Base-by-base conservation (phyloP, 2,888 invertebrate species). In the Tryphoninae sp. region DNA sequence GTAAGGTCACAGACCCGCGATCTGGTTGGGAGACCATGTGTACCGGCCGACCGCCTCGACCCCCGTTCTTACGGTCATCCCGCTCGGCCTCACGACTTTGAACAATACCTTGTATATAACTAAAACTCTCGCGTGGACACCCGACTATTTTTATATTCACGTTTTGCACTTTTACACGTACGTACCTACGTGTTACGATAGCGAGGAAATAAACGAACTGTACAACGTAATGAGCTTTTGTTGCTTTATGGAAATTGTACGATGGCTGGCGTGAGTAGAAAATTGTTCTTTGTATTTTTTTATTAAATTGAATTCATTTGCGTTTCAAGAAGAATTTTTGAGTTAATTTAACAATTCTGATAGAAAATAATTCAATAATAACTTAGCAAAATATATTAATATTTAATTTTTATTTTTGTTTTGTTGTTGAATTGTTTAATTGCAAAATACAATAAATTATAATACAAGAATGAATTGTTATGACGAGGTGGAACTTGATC, bases 21-120 rank as follows among this genome's bases (percentile, higher is more conserved):
- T 90, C 88, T 90, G 90, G 88, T 90, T 90, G 89, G 89, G 83
- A 89, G 87, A 82, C 88, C 90, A 89, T 89, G 89, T 89, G 89
- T 87, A 89, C 88, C 87, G 86, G 86, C 85, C 86, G 83, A 67
- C 64, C 64, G 55, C 74, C 74, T 74, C 74, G 64, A 65, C 64
- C 74, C 55, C 22, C 69, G 45, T 26, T 23, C 51, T 13, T 8
- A 11, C 67, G 65, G 72, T 69, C 75, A 64, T 51, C 75, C 51
- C 65, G 64, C 78, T 78, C 67, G 59, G 59, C 59, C 73, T 73
- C 72, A 67, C 61, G 72, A 72, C 73, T 79, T 79, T n/a, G 68
- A 79, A 68, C 78, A 73, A 78, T 78, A 78, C 78, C 49, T 69
- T 64, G 67, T 67, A 67, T 65, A 80, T 59, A 65, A 23, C 16